A percentile compares a stretch with the other conserved stretches of the same genome.
phyloP scores from a whole-genome alignment of 1,140 invertebrate genomes.

The Onthophagus taurus region DNA sequence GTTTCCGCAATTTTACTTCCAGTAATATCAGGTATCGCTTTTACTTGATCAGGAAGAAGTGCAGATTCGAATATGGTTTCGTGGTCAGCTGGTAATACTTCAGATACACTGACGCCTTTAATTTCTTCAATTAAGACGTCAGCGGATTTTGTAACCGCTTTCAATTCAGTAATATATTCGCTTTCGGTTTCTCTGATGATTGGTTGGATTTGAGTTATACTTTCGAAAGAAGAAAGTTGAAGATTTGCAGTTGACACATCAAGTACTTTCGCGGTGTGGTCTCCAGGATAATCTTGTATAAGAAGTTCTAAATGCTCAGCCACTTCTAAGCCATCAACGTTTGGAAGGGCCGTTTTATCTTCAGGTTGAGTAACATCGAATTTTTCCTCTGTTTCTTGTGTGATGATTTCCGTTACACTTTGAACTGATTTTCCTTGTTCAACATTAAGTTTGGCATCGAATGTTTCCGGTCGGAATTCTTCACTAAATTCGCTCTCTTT shows the following conservation, averaged over 20 bases:
- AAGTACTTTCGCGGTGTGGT: conserved; percentile 22
- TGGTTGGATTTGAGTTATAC: conserved; percentile 26
- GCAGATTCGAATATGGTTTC: conserved; percentile 24
- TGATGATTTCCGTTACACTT: conserved; percentile 31
- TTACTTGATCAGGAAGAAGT: conserved; percentile 24
- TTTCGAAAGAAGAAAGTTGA: conserved; percentile 27
- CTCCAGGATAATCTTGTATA: conserved; percentile 21
- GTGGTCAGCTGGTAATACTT: conserved; percentile 33
- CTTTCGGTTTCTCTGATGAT: conserved; percentile 36
- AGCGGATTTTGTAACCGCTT: conserved; percentile 26
- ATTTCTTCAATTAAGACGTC: conserved; percentile 35
- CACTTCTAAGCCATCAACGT: conserved; percentile 28
- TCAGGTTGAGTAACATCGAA: conserved; percentile 23
- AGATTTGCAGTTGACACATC: conserved; percentile 21
- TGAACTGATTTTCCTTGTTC: conserved; percentile 37
- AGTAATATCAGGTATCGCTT: conserved; percentile 24
- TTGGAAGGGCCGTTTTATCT: conserved; percentile 27
- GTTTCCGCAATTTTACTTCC: conserved; percentile 33
- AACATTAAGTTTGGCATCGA: conserved; percentile 37
- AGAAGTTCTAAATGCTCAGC: conserved; percentile 28
- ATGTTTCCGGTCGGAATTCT: conserved; percentile 32
- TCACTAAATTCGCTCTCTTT: conserved; percentile 32
- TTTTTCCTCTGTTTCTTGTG: conserved; percentile 34
- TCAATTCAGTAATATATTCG: conserved; percentile 13
- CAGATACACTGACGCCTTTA: conserved; percentile 28